Conservation (phyloP, 2,113 vertebrate genomes). For the Leptobrachium ailaonicum region DNA sequence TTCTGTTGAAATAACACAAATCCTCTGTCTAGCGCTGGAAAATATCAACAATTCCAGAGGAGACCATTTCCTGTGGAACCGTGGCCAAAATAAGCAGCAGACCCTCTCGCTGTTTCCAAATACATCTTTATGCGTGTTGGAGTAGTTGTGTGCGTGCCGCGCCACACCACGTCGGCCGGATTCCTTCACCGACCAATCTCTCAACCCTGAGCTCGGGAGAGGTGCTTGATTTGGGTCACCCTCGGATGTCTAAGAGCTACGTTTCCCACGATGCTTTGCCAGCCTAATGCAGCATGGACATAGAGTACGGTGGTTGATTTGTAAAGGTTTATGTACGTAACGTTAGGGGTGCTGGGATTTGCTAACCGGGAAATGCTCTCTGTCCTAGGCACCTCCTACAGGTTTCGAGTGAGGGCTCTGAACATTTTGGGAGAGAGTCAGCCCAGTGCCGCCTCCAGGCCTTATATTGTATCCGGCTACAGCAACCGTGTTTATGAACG, state of each 20-base stretch:
- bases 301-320: too few species aligned
- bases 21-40: background rate
- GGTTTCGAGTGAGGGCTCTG: constrained; percentile 90
- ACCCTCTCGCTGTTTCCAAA: too few species aligned
- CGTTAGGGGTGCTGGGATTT: background rate
- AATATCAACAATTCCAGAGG: background rate
- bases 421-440: constrained; percentile 93
- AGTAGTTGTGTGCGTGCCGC: too few species aligned
- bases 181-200: too few species aligned
- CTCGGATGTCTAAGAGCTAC: too few species aligned
- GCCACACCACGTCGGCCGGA: too few species aligned
- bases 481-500: constrained; percentile 78
- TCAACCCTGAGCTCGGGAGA: too few species aligned
- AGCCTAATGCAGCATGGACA: too few species aligned
- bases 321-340: too few species aligned
- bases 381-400: constrained; percentile 84
- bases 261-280: too few species aligned
- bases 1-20: background rate
- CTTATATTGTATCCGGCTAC: constrained; percentile 85
- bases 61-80: background rate
- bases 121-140: too few species aligned
- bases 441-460: constrained; percentile 86
- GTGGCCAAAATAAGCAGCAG: background rate
- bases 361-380: background rate
- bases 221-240: too few species aligned